Conservation (phyloP, 2,113 vertebrate species). For the Eublepharis macularius region DNA sequence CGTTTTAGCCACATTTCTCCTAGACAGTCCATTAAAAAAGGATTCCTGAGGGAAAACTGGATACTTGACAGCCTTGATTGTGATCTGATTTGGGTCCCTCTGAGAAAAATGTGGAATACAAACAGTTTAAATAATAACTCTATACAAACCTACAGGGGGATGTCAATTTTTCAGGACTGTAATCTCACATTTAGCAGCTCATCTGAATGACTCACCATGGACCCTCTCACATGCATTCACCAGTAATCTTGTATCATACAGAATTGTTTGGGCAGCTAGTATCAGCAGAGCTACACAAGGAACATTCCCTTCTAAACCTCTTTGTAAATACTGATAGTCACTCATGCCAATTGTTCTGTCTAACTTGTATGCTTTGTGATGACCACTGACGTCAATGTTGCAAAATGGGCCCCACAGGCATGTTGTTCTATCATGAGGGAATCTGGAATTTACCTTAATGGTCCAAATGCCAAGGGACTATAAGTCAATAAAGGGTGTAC, state of each 20-base stretch:
- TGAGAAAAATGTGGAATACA: too few species aligned
- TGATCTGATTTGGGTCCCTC: too few species aligned
- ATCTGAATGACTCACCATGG: not conserved
- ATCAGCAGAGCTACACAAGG: not conserved
- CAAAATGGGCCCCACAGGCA: too few species aligned
- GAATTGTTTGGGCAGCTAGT: not conserved
- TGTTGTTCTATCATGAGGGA: too few species aligned
- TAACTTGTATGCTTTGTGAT: not conserved
- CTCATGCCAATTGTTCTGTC: not conserved
- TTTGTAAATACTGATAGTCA: rapidly evolving
- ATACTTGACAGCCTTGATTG: too few species aligned
- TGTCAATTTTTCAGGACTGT: not conserved
- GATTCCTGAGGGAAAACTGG: too few species aligned
- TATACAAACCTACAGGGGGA: not conserved
- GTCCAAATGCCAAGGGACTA: too few species aligned
- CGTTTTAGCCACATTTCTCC: too few species aligned
- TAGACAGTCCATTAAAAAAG: too few species aligned
- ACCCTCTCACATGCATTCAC: not conserved
- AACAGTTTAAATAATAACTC: too few species aligned
- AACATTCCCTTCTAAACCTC: not conserved
- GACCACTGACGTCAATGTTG: not conserved
- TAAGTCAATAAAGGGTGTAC: not conserved
- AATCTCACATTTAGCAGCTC: not conserved
- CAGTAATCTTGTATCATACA: not conserved
- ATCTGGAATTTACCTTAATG: too few species aligned